Base-by-base conservation (phyloP, 1,140 invertebrate species). In the Amyelois transitella region DNA sequence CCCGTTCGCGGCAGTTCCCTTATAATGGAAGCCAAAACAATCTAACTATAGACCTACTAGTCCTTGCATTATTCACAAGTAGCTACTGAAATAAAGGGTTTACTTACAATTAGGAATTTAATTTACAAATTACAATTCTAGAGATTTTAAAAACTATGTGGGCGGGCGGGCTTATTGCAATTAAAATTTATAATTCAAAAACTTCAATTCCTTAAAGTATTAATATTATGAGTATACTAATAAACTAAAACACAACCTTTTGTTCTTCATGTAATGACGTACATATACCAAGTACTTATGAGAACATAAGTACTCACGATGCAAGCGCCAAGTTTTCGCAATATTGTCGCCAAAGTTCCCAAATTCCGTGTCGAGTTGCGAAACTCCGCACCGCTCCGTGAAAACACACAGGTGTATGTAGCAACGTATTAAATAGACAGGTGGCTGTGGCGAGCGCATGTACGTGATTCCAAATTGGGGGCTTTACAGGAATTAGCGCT, bases 281-380 rank as follows among this genome's bases (percentile, higher is more conserved):
- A 55, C 52, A 21, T 10, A 45, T 49, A 49, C 19, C 5, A 2
- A 24, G 20, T 14, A 28, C 18, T 10, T 32, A 32, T 1, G 25
- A 32, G 25, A 24, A 10, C 8, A 14, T 14, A 14, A 38, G 12
- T n/a, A 14, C 12, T 12, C 32, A 14, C 32, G 32, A 14, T 38
- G 32, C 32, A 38, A 38, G n/a, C 32, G 32, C 32, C 32, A 38
- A 69, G 66, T 77, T 77, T n/a, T 66, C 62, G 62, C 67, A 79
- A 78, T 81, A 79, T 81, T 77, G 70, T 79, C 78, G 71, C 69
- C 53, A 77, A 77, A 86, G 53, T 85, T 84, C 66, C 71, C 66
- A 75, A 85, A 77, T 82, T 80, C 70, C 62, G 78, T 80, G 84
- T 75, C 75, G 84, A 85, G 71, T 84, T 82, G 80, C 69, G 75